Percentiles rank a stretch among this genome's conserved stretches.
phyloP scores from a whole-genome alignment of 92 coral and sea anemone species.

The Epizoanthus illoricatus region DNA sequence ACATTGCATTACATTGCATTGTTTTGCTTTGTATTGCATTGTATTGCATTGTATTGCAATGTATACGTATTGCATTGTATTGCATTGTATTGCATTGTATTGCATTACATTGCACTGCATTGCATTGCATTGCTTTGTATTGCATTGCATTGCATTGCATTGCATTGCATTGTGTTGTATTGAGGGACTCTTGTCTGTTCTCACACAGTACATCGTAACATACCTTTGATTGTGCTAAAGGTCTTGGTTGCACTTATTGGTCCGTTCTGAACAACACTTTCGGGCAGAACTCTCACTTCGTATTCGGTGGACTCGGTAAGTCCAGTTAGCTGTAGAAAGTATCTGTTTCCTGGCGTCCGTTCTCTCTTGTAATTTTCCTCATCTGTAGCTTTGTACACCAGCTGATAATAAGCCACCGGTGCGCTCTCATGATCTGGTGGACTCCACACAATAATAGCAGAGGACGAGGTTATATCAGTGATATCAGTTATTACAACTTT shows the following conservation, averaged over 20 bases:
- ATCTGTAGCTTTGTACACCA: slow-evolving; percentile 8
- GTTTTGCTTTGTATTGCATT: too few relatives aligned
- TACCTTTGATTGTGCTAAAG: slow-evolving; percentile 16
- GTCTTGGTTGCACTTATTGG: neutral
- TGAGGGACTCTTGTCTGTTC: too few relatives aligned
- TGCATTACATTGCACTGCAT: too few relatives aligned
- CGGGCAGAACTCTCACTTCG: slow-evolving; percentile 16
- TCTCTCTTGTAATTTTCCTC: neutral
- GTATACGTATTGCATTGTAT: too few relatives aligned
- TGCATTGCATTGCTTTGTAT: too few relatives aligned
- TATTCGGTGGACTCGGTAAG: slow-evolving; percentile 1
- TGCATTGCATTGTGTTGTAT: too few relatives aligned
- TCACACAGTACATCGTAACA: neutral
- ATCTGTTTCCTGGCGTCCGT: neutral
- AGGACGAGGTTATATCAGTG: neutral
- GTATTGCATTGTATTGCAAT: too few relatives aligned
- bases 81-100: too few relatives aligned
- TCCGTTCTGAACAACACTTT: neutral
- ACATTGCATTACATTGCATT: too few relatives aligned
- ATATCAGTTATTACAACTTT: slow-evolving; percentile 1
- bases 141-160: too few relatives aligned
- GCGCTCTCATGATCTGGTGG: neutral
- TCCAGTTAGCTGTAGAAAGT: slow-evolving; percentile 8
- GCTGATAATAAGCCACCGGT: slow-evolving; percentile 3
- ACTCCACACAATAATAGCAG: slow-evolving; percentile 22